Base-by-base conservation (phyloP, 2,113 vertebrate genomes). In the Panthera uncia region DNA sequence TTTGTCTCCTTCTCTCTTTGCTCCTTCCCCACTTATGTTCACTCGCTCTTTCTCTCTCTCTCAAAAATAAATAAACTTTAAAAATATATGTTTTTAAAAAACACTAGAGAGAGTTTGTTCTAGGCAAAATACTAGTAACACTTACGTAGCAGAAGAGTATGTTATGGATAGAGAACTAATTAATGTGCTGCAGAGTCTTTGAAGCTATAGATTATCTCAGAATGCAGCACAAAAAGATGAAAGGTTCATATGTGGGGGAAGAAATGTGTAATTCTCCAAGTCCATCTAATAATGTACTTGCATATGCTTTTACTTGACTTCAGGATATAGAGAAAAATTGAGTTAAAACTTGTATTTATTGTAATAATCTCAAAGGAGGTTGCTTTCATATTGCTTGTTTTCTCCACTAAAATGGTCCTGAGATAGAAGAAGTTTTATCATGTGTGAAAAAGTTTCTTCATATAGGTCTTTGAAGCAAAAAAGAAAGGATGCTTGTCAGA, bases 381-480 rank as follows among this genome's bases (percentile, higher is more conserved):
- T 85, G 80, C 31, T 79, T 94, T 95, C 8, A 16, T 78, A 29
- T 50, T 69, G 18, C 50, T 80, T 84, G 3, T 71, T 97, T 92
- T 96, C 25, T 95, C 23, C 19, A 36, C 8, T 91, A 73, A 97
- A 94, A 85, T 90, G 31, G 33, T 95, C 7, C 73, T 55, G 36
- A 94, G 73, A 86, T 15, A 87, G 33, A 52, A 85, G 71, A 91
- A 89, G 19, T 52, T 89, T 96, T 18, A 66, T n/a, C 90, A 27
- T 82, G 10, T 16, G 1, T 85, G 76, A 97, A 31, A 92, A 94
- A 81, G 6, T 71, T 95, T 84, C 55, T 89, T 93, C 52, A 94
- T 55, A 76, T 73, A 63, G 66, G 19, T 89, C 61, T 95, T 92
- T 92, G 83, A 97, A 79, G 63, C 68, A 74, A 41, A 96, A 92